A percentile compares a stretch with the other conserved stretches of the same genome.
Conservation (phyloP, 2,888 invertebrate genomes). For the Galerucella nymphaeae region DNA sequence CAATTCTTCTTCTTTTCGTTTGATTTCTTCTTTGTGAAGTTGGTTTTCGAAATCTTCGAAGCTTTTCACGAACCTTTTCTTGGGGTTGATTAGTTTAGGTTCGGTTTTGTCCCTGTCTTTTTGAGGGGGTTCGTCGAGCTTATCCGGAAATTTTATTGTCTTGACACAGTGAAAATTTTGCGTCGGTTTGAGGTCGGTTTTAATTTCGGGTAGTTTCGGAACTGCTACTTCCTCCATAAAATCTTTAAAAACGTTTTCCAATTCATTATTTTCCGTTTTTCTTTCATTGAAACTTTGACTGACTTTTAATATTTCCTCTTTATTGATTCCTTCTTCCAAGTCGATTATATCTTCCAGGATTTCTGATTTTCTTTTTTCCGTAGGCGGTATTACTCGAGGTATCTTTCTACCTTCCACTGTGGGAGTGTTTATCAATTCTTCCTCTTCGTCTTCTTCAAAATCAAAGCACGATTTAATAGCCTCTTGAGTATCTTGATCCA, state of each 20-base stretch:
- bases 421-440: conserved; percentile 66
- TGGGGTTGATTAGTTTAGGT: conserved; percentile 60
- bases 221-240: conserved; percentile 72
- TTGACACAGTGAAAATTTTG: conserved; percentile 63
- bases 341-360: conserved; percentile 28
- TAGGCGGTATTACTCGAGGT: conserved; percentile 68
- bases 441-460: conserved; percentile 80
- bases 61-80: conserved; percentile 63
- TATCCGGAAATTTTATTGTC: conserved; percentile 62
- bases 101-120: conserved; percentile 37
- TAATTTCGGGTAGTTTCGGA: conserved; percentile 70
- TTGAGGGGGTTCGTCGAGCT: conserved; percentile 46
- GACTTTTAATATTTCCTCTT: conserved; percentile 41
- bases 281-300: conserved; percentile 40
- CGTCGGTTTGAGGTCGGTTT: conserved; percentile 62
- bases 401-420: conserved; percentile 71
- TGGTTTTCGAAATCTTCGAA: conserved; percentile 61
- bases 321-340: conserved; percentile 39
- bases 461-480: conserved; percentile 76
- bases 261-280: conserved; percentile 47
- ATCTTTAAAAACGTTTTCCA: conserved; percentile 70
- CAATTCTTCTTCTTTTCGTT: conserved; percentile 37
- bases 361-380: conserved; percentile 60
- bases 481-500: conserved; percentile 42
- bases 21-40: conserved; percentile 45